Percentiles rank a stretch among this genome's conserved stretches.
These are phyloP conservation scores for Megamerina dolium DNA, from an alignment of 2,888 invertebrate species.

Conservation along the genomic window DNA sequence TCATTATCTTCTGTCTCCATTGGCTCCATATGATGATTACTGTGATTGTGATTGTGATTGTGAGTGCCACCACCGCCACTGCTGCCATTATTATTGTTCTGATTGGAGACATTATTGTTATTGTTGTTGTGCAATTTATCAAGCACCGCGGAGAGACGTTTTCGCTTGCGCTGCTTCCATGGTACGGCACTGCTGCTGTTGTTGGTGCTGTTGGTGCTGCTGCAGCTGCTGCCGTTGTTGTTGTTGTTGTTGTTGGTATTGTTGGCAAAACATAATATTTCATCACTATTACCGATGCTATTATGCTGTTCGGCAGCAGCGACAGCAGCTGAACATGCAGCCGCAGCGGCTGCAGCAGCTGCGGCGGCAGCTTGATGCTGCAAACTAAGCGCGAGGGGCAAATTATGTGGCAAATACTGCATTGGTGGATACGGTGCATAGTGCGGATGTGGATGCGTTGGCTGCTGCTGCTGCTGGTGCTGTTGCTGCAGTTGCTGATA, in stretches of 20 bases:
- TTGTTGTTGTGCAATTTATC: constrained; percentile 64
- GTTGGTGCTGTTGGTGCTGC: constrained; percentile 46
- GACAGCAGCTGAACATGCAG: constrained; percentile 36
- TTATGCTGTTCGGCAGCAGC: constrained; percentile 40
- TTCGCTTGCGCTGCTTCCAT: constrained; percentile 66
- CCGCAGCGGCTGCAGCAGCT: constrained; percentile 36
- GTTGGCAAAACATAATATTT: constrained; percentile 9
- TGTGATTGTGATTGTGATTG: constrained; percentile 3
- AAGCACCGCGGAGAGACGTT: constrained; percentile 72
- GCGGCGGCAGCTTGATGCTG: constrained; percentile 40
- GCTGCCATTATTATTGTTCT: constrained; percentile 34
- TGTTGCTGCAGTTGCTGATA: constrained; percentile 39
- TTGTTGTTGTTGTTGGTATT: constrained; percentile 54
- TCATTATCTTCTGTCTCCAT: constrained; percentile 28
- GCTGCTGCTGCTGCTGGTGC: constrained; percentile 27
- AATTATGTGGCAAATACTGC: constrained; percentile 34
- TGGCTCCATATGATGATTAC: constrained; percentile 18
- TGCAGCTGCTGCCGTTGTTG: constrained; percentile 21
- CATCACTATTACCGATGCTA: constrained; percentile 12
- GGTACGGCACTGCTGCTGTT: constrained; percentile 58
- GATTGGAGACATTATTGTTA: constrained; percentile 50
- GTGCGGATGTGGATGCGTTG: constrained; percentile 28
- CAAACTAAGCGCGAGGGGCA: constrained; percentile 36
- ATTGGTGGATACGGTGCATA: constrained; percentile 36
- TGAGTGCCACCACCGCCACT: constrained; percentile 31